phyloP scores from a whole-genome alignment of 2,113 vertebrate genomes.

The Bombycilla garrulus region DNA sequence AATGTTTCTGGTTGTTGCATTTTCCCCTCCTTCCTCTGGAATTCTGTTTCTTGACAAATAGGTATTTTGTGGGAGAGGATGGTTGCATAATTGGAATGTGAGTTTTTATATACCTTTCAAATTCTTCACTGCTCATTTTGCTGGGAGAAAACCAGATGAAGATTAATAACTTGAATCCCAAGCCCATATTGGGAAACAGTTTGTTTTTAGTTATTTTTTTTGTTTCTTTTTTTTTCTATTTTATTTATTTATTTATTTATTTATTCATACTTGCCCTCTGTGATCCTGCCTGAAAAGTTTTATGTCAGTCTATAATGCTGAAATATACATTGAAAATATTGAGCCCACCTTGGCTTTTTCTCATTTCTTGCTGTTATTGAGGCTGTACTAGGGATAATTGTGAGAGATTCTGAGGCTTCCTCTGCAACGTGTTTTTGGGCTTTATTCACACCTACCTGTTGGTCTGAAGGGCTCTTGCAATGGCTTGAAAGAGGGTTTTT shows the following conservation, averaged over 20 bases:
- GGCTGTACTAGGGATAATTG: background rate
- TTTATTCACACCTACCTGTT: background rate
- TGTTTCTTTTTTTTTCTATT: no score
- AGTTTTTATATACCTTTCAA: background rate
- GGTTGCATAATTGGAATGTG: rapidly evolving
- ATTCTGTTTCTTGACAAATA: background rate
- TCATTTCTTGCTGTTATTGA: rapidly evolving
- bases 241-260: no score
- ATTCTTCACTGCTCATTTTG: background rate
- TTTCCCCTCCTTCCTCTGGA: background rate
- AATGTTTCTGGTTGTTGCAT: background rate
- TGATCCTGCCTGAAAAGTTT: background rate
- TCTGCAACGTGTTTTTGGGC: rapidly evolving
- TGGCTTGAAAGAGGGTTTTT: background rate
- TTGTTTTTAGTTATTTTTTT: background rate
- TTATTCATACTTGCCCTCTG: background rate
- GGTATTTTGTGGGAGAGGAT: background rate
- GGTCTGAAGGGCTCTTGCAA: background rate
- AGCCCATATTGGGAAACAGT: background rate
- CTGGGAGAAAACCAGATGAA: background rate
- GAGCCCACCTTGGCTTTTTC: background rate
- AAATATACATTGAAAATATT: background rate
- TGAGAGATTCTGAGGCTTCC: background rate
- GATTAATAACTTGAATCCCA: background rate
- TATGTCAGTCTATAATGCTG: background rate